Conservation (phyloP, 2,113 vertebrate genomes). For the Polyodon spathula region DNA sequence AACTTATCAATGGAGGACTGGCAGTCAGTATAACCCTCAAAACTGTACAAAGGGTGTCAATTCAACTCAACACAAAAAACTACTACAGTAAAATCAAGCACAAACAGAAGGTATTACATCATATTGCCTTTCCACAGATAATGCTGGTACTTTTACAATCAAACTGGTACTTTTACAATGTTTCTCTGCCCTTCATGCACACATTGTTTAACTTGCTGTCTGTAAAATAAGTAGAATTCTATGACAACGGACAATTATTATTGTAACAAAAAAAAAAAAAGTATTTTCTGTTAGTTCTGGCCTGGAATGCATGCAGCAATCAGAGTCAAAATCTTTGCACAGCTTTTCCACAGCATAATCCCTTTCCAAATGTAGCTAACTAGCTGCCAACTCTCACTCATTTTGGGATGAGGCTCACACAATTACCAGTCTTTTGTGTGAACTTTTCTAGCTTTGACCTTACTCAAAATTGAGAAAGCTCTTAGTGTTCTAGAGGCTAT, state of each 20-base stretch:
- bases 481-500: not conserved
- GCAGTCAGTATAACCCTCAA: too few relatives aligned
- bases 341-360: not conserved
- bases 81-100: too few relatives aligned
- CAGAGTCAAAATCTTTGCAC: constrained; percentile 26
- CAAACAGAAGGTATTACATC: too few relatives aligned
- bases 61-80: too few relatives aligned
- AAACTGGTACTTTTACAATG: too few relatives aligned
- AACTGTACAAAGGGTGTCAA: too few relatives aligned
- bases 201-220: not conserved
- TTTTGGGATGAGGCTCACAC: not conserved
- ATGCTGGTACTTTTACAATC: too few relatives aligned
- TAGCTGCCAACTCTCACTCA: not conserved
- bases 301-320: constrained; percentile 45
- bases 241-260: not conserved
- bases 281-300: constrained; percentile 37
- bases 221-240: not conserved
- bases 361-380: constrained; percentile 4
- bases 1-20: too few relatives aligned
- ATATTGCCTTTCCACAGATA: too few relatives aligned
- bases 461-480: not conserved
- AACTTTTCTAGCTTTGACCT: not conserved
- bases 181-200: not conserved
- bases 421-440: not conserved
- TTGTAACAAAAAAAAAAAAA: not conserved